Percentiles rank a stretch among this genome's conserved stretches.
Conservation (phyloP, 2,797 vertebrate species). For the Danio albolineatus region DNA sequence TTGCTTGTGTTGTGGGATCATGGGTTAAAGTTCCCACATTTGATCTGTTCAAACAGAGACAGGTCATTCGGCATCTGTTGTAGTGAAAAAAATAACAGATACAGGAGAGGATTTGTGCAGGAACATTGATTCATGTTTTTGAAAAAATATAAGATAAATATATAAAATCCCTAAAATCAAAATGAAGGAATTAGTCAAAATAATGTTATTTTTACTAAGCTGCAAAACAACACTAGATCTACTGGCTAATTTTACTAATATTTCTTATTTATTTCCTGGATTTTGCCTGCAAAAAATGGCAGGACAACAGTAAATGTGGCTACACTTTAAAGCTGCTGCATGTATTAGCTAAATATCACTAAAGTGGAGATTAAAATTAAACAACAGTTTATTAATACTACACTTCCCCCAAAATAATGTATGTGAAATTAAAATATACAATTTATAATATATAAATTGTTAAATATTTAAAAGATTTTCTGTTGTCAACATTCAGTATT, state of each 20-base stretch:
- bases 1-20: slow-evolving; percentile 22
- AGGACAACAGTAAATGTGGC: background rate
- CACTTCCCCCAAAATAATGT: no score
- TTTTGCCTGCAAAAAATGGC: background rate
- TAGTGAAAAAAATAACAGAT: background rate
- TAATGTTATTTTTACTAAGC: background rate
- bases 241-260: no score
- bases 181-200: background rate
- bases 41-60: slow-evolving; percentile 29
- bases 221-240: background rate
- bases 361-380: no score
- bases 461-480: no score
- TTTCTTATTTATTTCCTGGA: no score
- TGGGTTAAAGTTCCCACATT: slow-evolving; percentile 33
- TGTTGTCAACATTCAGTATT: no score
- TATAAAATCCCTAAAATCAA: background rate
- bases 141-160: background rate
- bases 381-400: no score
- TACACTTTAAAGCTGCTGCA: background rate
- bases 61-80: slow-evolving; percentile 23
- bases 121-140: background rate
- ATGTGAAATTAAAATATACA: no score
- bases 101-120: background rate
- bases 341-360: no score
- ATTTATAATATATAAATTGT: no score